Base-by-base conservation (phyloP, 2,888 invertebrate genomes). In the Xestia rhomboidea region DNA sequence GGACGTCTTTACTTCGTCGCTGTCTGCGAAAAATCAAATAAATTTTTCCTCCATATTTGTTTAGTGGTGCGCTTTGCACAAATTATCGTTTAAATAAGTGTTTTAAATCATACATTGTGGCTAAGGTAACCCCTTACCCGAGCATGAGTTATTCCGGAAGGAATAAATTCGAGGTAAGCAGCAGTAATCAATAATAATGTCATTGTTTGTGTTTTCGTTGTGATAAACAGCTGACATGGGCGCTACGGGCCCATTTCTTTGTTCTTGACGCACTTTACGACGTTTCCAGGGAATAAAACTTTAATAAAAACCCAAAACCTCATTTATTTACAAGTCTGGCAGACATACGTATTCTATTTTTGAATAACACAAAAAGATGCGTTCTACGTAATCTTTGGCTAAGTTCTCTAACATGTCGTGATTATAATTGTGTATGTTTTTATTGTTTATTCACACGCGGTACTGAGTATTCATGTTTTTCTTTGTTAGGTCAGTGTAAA, bases 151-250 rank as follows among this genome's bases (percentile, higher is more conserved):
- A 97, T 96, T 97, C 97, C 93, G 97, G 97, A 90, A 97, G 97
- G 96, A 97, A 97, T 94, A 97, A 97, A 95, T 97, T 97, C 93
- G 97, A 97, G 97, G 97, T 97, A 93, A 94, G 97, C 11, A 66
- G 27, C 11, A 66, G 27, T 67, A 88, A 92, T 92, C 90, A 89
- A 93, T 92, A 87, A 81, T 83, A 79, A 77, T 86, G 85, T 86
- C 89, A 92, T 91, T 95, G 94, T 95, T 95, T 96, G 95, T 96
- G 94, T 96, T 96, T 95, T 95, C 92, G 89, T 94, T 95, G 94
- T 95, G 95, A 95, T 95, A 95, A 97, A 97, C 97, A 97, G 97
- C 97, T 97, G 97, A 97, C 97, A 94, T 94, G 91, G 89, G 88
- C 77, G 76, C 67, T 84, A 70, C 57, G 83, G 85, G 80, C 68